These are phyloP conservation scores for Daboia siamensis DNA, from an alignment of 2,113 vertebrate genomes.

Conservation along the genomic window DNA sequence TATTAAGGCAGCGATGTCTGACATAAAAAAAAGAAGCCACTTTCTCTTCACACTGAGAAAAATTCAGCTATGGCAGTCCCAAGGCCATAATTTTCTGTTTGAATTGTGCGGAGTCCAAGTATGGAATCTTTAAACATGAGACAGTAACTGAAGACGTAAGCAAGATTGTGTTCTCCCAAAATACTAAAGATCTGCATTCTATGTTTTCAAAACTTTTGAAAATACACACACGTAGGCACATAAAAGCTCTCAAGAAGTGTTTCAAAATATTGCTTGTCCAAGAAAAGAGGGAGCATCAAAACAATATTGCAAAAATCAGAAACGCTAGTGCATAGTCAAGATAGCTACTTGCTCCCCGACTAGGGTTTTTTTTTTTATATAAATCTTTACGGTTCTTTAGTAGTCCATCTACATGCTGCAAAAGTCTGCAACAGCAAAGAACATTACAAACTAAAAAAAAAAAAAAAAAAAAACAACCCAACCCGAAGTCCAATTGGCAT, in stretches of 20 bases:
- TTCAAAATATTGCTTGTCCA: conserved; percentile 70
- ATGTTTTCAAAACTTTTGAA: conserved; percentile 69
- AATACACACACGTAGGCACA: conserved; percentile 31
- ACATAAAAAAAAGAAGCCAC: conserved; percentile 55
- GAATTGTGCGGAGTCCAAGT: conserved; percentile 54
- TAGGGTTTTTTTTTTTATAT: conserved; percentile 57
- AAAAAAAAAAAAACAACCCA: not conserved
- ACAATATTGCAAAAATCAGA: conserved; percentile 66
- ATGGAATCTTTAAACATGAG: conserved; percentile 62
- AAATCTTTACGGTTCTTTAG: conserved; percentile 77
- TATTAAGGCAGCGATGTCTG: conserved; percentile 79
- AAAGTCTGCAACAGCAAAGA: conserved; percentile 74
- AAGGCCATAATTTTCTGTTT: conserved; percentile 50
- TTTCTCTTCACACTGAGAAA: conserved; percentile 55
- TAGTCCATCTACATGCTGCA: conserved; percentile 80
- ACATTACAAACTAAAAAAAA: not conserved
- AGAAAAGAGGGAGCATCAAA: conserved; percentile 39
- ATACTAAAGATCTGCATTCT: conserved; percentile 79
- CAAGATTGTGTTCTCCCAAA: conserved; percentile 81
- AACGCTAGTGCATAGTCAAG: conserved; percentile 80
- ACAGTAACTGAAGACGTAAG: conserved; percentile 68
- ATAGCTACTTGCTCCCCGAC: not conserved
- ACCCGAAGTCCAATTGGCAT: conserved; percentile 78
- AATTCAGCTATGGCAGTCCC: conserved; percentile 60
- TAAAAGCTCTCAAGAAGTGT: conserved; percentile 76